Evolutionary conservation across 2,113 vertebrate species (phyloP).

Genomic region (Eonycteris spelaea): DNA sequence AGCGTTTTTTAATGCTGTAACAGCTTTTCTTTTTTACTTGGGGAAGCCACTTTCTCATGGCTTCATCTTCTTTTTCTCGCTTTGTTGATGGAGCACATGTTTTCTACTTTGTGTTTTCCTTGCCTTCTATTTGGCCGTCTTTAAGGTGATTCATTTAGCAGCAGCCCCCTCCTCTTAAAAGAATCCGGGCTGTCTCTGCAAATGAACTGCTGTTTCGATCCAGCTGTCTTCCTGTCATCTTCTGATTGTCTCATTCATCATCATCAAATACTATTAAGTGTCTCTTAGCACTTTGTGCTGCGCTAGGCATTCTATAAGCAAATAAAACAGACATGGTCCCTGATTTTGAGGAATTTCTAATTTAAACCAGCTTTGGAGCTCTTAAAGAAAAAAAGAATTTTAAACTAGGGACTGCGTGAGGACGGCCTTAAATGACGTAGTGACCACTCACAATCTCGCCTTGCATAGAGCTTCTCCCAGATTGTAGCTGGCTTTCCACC

Average conservation of each 20-base stretch:
- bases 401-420: neutral
- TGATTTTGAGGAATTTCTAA: conserved; percentile 23
- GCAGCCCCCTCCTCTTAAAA: conserved; percentile 15
- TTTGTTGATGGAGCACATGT: neutral
- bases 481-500: neutral
- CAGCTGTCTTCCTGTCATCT: conserved; percentile 69
- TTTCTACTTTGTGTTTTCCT: neutral
- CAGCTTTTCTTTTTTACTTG: neutral
- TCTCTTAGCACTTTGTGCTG: conserved; percentile 71
- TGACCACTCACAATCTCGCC: neutral
- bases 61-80: neutral
- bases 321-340: conserved; percentile 61
- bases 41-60: neutral
- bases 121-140: conserved; percentile 24
- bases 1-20: neutral
- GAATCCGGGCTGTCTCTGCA: neutral
- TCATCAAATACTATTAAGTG: conserved; percentile 72
- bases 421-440: neutral
- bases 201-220: conserved; percentile 14
- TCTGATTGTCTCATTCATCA: conserved; percentile 76
- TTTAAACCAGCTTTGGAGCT: neutral
- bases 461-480: neutral
- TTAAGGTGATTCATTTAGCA: conserved; percentile 63
- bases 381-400: neutral
- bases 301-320: conserved; percentile 59